phyloP scores from a whole-genome alignment of 2,888 invertebrate genomes.

The Spodoptera picta region DNA sequence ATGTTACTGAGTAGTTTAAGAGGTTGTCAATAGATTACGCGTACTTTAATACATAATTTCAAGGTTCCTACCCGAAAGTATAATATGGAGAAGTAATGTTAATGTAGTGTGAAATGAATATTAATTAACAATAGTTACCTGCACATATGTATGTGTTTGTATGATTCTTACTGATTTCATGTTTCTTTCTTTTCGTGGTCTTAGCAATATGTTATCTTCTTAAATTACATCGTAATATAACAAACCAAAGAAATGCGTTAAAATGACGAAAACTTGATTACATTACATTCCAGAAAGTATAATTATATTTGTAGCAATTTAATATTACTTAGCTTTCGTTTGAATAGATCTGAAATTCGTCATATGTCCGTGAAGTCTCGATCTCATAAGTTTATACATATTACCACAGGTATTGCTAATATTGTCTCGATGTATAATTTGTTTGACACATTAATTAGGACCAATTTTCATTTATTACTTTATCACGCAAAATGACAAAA shows the following conservation, averaged over 20 bases:
- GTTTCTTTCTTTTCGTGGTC: constrained; percentile 10
- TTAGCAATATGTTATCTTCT: constrained; percentile 10
- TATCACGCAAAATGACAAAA: too few species aligned
- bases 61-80: constrained; percentile 86
- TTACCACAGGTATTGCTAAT: too few species aligned
- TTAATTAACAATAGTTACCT: constrained; percentile 76
- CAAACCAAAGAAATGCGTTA: constrained; percentile 50
- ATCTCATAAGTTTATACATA: too few species aligned
- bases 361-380: too few species aligned
- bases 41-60: constrained; percentile 70
- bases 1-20: constrained; percentile 65
- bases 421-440: too few species aligned
- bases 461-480: too few species aligned
- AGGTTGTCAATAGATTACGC: constrained; percentile 64
- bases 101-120: constrained; percentile 71
- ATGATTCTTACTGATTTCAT: constrained; percentile 11
- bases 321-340: too few species aligned
- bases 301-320: constrained; percentile 19
- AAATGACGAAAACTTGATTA: constrained; percentile 26
- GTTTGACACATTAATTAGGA: too few species aligned
- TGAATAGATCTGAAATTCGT: too few species aligned
- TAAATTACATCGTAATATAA: constrained; percentile 18
- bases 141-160: constrained; percentile 52
- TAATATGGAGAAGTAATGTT: constrained; percentile 69
- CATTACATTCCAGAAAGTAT: constrained; percentile 46